Base-by-base conservation (phyloP, 2,797 vertebrate species). In the Platyrinchus mystaceus region DNA sequence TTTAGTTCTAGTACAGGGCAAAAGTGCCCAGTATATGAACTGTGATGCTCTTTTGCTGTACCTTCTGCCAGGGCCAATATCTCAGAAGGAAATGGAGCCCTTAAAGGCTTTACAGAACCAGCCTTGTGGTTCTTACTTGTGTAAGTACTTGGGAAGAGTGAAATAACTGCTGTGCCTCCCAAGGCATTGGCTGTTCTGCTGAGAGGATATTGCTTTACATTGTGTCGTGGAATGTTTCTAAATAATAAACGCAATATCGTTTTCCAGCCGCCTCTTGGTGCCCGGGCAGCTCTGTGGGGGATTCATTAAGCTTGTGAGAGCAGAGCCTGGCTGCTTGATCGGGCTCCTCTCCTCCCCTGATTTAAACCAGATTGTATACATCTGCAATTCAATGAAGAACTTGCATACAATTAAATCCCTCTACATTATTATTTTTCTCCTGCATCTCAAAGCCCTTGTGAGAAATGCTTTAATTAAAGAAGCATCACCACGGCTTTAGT, bases 401-500 rank as follows among this genome's bases (percentile, higher is more conserved):
- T 92, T 94, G 81, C 49, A 96, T 90, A 93, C 95, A 95, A 96
- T 97, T 95, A 94, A 97, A 81, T 96, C 78, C 76, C 46, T 44
- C 4, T 46, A 41, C 56, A 58, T 96, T 79, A 22, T 60, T 92
- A 68, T 78, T 94, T 93, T 96, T 46, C 85, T 95, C 30, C 50
- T 78, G 37, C 82, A 93, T 84, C 87, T 94, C 79, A 74, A 88
- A 58, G 30, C 44, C 56, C 92, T 94, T 84, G 9, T 17, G 86
- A 95, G 94, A 91, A 70, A 58, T 64, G 32, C n/a, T 97, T 97
- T 97, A 97, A 97, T 97, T 97, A 97, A 97, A 93, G 90, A 94
- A 95, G 92, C 89, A 91, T 89, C 52, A 87, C 44, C n/a, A 55
- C 59, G 39, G 23, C 49, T 95, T 94, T 90, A 89, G 81, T 93